Conservation (phyloP, 2,797 vertebrate genomes). For the Muscicapa comitata region DNA sequence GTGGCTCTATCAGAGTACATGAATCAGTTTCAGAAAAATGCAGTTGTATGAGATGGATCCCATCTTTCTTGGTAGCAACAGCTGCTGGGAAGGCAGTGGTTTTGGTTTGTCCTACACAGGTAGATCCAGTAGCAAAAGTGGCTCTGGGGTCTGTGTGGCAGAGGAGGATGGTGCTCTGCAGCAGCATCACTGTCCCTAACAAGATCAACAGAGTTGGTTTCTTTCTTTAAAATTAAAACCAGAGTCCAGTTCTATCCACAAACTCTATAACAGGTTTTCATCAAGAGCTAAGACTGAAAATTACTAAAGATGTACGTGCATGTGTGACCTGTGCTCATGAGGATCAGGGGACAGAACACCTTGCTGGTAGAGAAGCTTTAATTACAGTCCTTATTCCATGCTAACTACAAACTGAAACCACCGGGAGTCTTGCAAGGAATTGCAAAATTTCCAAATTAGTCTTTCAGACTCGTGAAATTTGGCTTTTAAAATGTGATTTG, state of each 20-base stretch:
- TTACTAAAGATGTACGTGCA: accelerated
- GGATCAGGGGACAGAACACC: not conserved
- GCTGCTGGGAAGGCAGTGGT: not conserved
- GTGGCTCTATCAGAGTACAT: not conserved
- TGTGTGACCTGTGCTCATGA: not conserved
- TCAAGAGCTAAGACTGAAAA: not conserved
- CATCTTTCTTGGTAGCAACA: not conserved
- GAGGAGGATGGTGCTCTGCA: not conserved
- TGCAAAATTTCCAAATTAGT: not conserved
- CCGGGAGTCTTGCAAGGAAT: not conserved
- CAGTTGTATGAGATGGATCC: not conserved
- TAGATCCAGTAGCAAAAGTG: not conserved
- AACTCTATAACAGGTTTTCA: not conserved
- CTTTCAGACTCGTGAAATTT: not conserved
- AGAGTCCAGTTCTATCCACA: not conserved
- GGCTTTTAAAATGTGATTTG: not conserved
- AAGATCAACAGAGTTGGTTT: not conserved
- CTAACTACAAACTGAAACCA: not conserved
- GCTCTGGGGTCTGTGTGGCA: accelerated
- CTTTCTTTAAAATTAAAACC: not conserved
- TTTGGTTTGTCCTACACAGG: accelerated
- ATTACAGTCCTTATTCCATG: not conserved
- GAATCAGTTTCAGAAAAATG: not conserved
- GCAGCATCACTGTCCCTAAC: accelerated
- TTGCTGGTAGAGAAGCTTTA: not conserved